A percentile compares a stretch with the other conserved stretches of the same genome.
phyloP scores from a whole-genome alignment of 2,888 invertebrate species.

The Aricia artaxerxes region DNA sequence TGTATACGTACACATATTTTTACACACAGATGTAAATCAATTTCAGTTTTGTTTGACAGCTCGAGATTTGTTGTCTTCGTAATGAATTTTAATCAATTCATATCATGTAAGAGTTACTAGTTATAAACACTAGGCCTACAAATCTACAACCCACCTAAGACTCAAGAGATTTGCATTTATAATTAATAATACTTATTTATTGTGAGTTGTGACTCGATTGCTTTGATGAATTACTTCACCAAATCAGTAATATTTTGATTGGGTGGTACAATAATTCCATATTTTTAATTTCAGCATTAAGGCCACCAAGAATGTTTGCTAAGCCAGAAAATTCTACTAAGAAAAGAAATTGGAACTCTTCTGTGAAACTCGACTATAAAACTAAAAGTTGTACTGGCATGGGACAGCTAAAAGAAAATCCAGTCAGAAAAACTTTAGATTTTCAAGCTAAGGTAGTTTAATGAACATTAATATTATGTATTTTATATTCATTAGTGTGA shows the following conservation, averaged over 20 bases:
- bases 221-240: not conserved
- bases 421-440: constrained; percentile 66
- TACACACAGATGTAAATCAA: no score
- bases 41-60: no score
- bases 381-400: constrained; percentile 57
- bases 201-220: not conserved
- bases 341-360: constrained; percentile 68
- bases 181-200: not conserved
- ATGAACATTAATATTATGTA: not conserved
- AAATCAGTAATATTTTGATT: not conserved
- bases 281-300: constrained; percentile 52
- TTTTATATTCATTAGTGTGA: no score
- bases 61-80: no score
- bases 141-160: no score
- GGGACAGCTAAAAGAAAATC: constrained; percentile 54
- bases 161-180: not conserved
- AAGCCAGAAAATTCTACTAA: constrained; percentile 49
- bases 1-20: no score
- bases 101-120: no score
- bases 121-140: no score
- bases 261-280: not conserved
- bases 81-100: no score
- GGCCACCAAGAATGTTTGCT: constrained; percentile 47
- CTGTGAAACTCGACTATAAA: constrained; percentile 63
- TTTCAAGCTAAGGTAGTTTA: constrained; percentile 56